Evolutionary conservation across 2,797 vertebrate species (phyloP).

Genomic region (Kryptopterus vitreolus): DNA sequence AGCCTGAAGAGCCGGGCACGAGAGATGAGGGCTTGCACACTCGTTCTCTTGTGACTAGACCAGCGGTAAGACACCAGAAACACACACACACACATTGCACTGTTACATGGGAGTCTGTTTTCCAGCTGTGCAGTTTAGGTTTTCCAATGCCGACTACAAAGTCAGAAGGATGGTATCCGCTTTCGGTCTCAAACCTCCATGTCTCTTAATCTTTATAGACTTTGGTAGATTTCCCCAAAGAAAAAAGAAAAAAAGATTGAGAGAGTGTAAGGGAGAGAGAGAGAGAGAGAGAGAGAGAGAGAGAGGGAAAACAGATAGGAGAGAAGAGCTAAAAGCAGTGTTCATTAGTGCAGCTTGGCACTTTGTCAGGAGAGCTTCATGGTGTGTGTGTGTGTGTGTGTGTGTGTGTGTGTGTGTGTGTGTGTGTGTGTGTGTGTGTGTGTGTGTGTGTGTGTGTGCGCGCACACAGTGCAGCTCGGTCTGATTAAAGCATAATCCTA

Average conservation of each 20-base stretch:
- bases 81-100: background rate
- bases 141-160: background rate
- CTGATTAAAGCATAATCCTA: conserved; percentile 49
- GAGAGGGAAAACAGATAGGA: background rate
- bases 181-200: conserved; percentile 4
- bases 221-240: conserved; percentile 10
- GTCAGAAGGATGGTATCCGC: background rate
- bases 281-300: too few species aligned
- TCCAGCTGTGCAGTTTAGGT: conserved; percentile 5
- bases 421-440: too few species aligned
- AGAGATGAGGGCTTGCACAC: conserved; percentile 61
- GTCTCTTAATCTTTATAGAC: conserved; percentile 27
- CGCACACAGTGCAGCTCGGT: background rate
- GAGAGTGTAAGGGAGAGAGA: too few species aligned
- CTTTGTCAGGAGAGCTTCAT: conserved; percentile 24
- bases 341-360: conserved; percentile 27
- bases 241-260: background rate
- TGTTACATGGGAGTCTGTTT: background rate
- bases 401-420: conserved; percentile 6
- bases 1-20: conserved; percentile 13
- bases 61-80: conserved; percentile 68
- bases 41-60: conserved; percentile 68
- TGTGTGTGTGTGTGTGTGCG: too few species aligned
- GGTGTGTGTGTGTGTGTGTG: background rate
- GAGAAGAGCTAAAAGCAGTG: conserved; percentile 25